Evolutionary conservation across 2,888 invertebrate species (phyloP).

Genomic region (Anorthoa munda): DNA sequence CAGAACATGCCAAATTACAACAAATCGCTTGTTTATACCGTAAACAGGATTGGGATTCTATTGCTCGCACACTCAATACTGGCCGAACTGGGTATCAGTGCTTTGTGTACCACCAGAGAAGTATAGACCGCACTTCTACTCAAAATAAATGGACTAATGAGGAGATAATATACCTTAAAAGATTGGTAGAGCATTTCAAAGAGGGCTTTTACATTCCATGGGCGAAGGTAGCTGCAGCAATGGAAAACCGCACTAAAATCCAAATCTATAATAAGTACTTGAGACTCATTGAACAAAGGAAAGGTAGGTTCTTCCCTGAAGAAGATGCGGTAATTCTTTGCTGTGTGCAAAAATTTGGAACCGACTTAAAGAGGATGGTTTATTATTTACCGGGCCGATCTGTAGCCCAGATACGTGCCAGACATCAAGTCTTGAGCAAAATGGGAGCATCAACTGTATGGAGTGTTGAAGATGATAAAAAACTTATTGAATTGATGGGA

Average conservation of each 20-base stretch:
- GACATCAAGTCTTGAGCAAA: slow-evolving; percentile 90
- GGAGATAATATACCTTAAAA: slow-evolving; percentile 93
- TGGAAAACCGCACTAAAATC: slow-evolving; percentile 92
- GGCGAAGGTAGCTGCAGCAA: slow-evolving; percentile 92
- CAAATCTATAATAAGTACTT: slow-evolving; percentile 92
- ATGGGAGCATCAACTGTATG: slow-evolving; percentile 89
- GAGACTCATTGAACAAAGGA: slow-evolving; percentile 84
- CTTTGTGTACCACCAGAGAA: slow-evolving; percentile 92
- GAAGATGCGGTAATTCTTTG: slow-evolving; percentile 93
- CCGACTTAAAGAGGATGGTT: slow-evolving; percentile 91
- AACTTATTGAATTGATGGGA: slow-evolving; percentile 90
- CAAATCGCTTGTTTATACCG: slow-evolving; percentile 78
- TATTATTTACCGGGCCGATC: slow-evolving; percentile 92
- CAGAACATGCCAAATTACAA: slow-evolving; percentile 77
- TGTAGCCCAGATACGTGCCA: slow-evolving; percentile 91
- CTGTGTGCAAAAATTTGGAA: slow-evolving; percentile 91
- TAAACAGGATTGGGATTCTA: slow-evolving; percentile 92
- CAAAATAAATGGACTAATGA: slow-evolving; percentile 92
- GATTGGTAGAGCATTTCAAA: slow-evolving; percentile 92
- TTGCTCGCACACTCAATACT: slow-evolving; percentile 91
- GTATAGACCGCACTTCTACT: slow-evolving; percentile 77
- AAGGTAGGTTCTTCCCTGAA: slow-evolving; percentile 92
- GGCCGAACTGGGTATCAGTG: slow-evolving; percentile 93
- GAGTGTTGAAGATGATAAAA: slow-evolving; percentile 92
- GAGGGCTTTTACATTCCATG: slow-evolving; percentile 94